Base-by-base conservation (phyloP, 2,113 vertebrate species). In the Baryphthengus martii region DNA sequence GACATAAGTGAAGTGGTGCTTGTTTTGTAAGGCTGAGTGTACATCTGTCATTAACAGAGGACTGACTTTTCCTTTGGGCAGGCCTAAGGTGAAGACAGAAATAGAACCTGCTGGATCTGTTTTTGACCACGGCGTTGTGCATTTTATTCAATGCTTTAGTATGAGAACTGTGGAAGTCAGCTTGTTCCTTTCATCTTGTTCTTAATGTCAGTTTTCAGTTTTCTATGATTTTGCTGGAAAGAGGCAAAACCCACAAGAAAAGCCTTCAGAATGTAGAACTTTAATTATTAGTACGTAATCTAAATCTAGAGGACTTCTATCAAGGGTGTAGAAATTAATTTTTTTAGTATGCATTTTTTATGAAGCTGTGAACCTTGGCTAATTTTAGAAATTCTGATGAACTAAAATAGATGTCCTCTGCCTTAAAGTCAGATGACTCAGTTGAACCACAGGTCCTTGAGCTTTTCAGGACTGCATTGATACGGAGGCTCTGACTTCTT, bases 381-480 rank as follows among this genome's bases (percentile, higher is more conserved):
- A 92, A 92, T 92, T 89, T 96, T 95, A 92, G 91, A 77, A 94
- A 86, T 68, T 72, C 76, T 84, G 86, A 58, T 86, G 91, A 84
- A 52, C 91, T 90, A 70, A 94, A 96, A 95, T 92, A 94, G 90
- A 85, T 95, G 96, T 93, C 80, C 87, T 89, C 71, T 96, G 80
- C 81, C 87, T 71, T 50, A n/a, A 87, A 91, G 74, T 76, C 65
- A 85, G 74, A 79, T 91, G 89, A 85, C 35, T 93, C 78, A 56
- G 49, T 65, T 82, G 89, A 93, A 79, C 66, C 45, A 45, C 53
- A 59, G 83, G 66, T 62, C 81, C 73, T 58, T 84, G 87, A 89
- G 86, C 49, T 95, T 93, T 85, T 91, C 74, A 79, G 66, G 56
- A 66, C 87, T n/a, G 15, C 5, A 1, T 7, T 71, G 61, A 26